Evolutionary conservation across 2,888 invertebrate genomes (phyloP), one percentile per base, ranked within the genome.

Genomic region (Scrobipalpa costella): DNA sequence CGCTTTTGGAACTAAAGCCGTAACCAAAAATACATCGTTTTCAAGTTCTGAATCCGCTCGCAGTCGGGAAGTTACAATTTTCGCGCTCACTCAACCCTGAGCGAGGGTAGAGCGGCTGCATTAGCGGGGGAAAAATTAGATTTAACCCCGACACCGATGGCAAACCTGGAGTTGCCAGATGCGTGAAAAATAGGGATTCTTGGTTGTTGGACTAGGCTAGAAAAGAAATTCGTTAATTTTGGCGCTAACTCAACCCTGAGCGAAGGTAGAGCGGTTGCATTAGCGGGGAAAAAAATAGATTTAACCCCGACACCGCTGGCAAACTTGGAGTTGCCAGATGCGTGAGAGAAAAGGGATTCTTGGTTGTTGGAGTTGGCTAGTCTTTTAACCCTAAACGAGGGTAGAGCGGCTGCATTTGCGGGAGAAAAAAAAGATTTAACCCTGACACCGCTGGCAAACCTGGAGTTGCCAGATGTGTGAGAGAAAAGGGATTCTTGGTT

Each of bases 381-480:
- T 83, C 85, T n/a, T n/a, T n/a, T n/a, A 82, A 82, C 83, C 85
- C 81, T 83, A 78, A 80, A 79, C 70, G 70, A 70, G 79, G 74
- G 74, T 19, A 58, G 78, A 79, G 76, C 75, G 71, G 77, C 21
- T 36, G 52, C 85, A 88, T 88, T 88, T 88, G 84, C 79, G 82
- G 82, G 82, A 81, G 82, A 81, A 85, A 86, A 89, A 90, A 88
- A 88, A 86, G 86, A 90, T 90, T 89, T 85, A 84, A 84, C 84
- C 84, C 85, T 87, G 82, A 83, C 84, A 79, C 82, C 78, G 71
- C 67, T 71, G 74, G 75, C 73, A 76, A 75, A 15, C 21, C 3
- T 27, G 21, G 27, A 21, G 13, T 52, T 52, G 50, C 50, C 21
- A 52, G 50, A 52, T 55, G 13, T 52, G 44, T 49, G 27, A 50